phyloP scores from a whole-genome alignment of 2,888 invertebrate genomes.

The Congeria kusceri region DNA sequence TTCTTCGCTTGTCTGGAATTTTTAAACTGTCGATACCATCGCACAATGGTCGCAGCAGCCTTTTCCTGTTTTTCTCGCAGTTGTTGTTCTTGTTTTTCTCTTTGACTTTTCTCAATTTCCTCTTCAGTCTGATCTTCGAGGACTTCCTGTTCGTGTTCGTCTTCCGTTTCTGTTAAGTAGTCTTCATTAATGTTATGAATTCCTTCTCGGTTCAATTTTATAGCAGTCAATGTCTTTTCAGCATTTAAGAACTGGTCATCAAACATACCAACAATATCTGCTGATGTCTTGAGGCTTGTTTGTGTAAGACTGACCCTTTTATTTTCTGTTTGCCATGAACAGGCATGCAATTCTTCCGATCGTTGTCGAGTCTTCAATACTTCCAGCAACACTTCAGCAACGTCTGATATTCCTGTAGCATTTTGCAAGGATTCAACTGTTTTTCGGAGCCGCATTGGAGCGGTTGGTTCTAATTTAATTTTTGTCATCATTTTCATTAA shows the following conservation, averaged over 20 bases:
- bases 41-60: conserved; percentile 48
- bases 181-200: background rate
- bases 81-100: conserved; percentile 43
- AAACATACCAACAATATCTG: background rate
- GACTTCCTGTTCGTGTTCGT: conserved; percentile 18
- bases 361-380: conserved; percentile 47
- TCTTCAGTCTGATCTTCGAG: conserved; percentile 50
- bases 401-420: conserved; percentile 52
- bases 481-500: conserved; percentile 55
- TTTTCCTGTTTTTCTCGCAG: conserved; percentile 23
- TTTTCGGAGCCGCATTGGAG: conserved; percentile 53
- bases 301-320: background rate
- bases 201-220: background rate
- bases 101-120: conserved; percentile 48
- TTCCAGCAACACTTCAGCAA: conserved; percentile 37
- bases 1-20: conserved; percentile 19
- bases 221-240: conserved; percentile 25
- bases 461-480: conserved; percentile 33
- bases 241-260: conserved; percentile 11
- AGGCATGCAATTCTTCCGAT: conserved; percentile 47
- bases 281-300: background rate
- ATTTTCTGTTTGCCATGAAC: conserved; percentile 48
- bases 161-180: background rate
- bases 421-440: conserved; percentile 38
- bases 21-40: conserved; percentile 39